Conservation (phyloP, 1,140 invertebrate species). For the Papilio xuthus region DNA sequence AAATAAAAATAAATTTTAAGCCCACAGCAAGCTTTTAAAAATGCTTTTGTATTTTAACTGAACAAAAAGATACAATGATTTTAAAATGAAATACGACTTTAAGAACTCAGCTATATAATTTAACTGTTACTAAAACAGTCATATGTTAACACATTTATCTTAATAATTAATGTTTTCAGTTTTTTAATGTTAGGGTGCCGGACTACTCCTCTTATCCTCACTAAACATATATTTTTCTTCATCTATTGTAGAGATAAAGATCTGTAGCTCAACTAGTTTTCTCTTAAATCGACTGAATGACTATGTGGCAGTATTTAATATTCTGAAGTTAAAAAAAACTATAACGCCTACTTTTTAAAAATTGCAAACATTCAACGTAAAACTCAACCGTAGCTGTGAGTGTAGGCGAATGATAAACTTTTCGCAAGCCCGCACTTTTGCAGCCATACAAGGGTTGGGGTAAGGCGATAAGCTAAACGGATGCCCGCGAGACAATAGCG, state of each 20-base stretch:
- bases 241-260: too few relatives aligned
- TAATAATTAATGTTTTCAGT: too few relatives aligned
- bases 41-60: neutral
- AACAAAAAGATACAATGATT: neutral
- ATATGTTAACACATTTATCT: neutral
- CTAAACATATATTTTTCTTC: too few relatives aligned
- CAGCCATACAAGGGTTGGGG: constrained; percentile 39
- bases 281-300: too few relatives aligned
- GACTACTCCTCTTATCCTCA: too few relatives aligned
- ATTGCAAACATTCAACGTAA: neutral
- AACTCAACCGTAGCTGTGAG: neutral
- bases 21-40: neutral
- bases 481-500: constrained; percentile 33
- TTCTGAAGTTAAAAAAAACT: neutral
- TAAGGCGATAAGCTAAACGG: constrained; percentile 39
- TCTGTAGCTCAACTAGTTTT: too few relatives aligned
- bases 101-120: neutral
- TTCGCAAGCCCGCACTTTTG: constrained; percentile 32
- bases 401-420: constrained; percentile 17
- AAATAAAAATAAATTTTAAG: constrained; percentile 1
- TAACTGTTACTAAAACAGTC: neutral
- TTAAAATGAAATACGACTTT: neutral
- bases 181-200: too few relatives aligned
- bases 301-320: neutral
- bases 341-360: neutral